Base-by-base conservation (phyloP, 2,113 vertebrate species). In the Etia nguti region DNA sequence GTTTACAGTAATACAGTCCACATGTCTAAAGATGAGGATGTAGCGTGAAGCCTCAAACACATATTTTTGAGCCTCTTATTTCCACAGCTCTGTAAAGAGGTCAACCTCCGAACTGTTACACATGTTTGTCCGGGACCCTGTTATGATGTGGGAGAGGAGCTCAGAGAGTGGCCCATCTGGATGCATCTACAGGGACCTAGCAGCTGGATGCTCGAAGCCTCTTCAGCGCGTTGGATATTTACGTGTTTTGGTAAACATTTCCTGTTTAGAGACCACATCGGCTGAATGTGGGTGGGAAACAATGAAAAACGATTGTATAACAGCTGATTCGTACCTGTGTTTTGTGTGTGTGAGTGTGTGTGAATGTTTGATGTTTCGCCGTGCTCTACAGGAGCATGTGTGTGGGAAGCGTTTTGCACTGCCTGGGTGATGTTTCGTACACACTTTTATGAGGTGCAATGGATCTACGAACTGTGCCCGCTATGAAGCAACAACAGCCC, bases 381-480 rank as follows among this genome's bases (percentile, higher is more conserved):
- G 46, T 79, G 38, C 36, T 86, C 56, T 31, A 10, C 54, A 24
- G 54, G 34, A 29, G 75, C 43, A 6, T 48, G 81, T 83, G 89
- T 90, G 93, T 90, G 88, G 93, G 92, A 91, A 60, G 91, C 6
- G 18, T 80, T 82, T 73, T 31, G 65, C 38, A 10, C 13, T 70
- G 9, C 57, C 36, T 60, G 57, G 26, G 60, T 55, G 83, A 22
- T 41, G 81, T 68, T 88, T 80, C 4, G 38, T 54, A 43, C 29
- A 20, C 11, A 77, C 88, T 92, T 93, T 91, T 7, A 88, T 86
- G 87, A 84, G 79, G 22, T 38, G 41, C 68, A 80, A 4, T 41
- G 38, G 43, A 88, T 54, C 62, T 48, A 13, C 12, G 59, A 84
- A 24, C 85, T 22, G n/a, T 52, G 20, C 16, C 65, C 59, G n/a